Percentiles rank a stretch among this genome's conserved stretches.
Evolutionary conservation across 53 echinoderm and acorn worm genomes (phyloP).

Genomic region (Holothuria leucospilota): DNA sequence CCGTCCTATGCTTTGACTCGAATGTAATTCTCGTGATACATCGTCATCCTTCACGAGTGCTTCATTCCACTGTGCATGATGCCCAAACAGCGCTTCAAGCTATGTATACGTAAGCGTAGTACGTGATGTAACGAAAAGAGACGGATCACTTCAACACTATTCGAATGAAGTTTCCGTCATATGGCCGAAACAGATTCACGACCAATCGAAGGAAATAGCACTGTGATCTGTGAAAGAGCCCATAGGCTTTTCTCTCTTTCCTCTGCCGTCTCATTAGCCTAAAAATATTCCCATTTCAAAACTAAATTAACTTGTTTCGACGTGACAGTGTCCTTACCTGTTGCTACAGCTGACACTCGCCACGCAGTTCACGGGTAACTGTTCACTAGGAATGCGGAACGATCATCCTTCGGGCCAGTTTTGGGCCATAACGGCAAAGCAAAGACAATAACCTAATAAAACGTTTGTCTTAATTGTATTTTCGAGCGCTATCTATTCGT

Average conservation of each 20-base stretch:
- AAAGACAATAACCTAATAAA: slow-evolving; percentile 11
- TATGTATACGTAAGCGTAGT: no score
- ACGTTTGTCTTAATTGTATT: slow-evolving; percentile 22
- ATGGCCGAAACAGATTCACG: no score
- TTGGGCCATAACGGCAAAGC: slow-evolving; percentile 26
- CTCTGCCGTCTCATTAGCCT: slow-evolving; percentile 32
- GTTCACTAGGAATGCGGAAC: background rate
- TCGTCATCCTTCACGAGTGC: no score
- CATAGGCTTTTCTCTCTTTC: background rate
- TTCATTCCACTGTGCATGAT: no score
- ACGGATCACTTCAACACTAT: no score
- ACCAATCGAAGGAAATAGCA: no score
- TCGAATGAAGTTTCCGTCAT: no score
- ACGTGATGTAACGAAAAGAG: no score
- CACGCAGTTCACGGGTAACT: slow-evolving; percentile 6
- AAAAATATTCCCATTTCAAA: slow-evolving; percentile 34
- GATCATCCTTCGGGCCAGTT: slow-evolving; percentile 22
- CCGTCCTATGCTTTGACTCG: no score
- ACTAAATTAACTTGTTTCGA: slow-evolving; percentile 13
- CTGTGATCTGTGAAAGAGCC: no score
- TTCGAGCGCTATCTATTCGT: background rate
- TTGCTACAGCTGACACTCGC: slow-evolving; percentile 26
- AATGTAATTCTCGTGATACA: no score
- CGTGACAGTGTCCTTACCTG: slow-evolving; percentile 22
- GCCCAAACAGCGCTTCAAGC: no score